Evolutionary conservation across 1,140 invertebrate species (phyloP), one percentile per base, ranked within the genome.

Genomic region (Mactra quadrangularis): DNA sequence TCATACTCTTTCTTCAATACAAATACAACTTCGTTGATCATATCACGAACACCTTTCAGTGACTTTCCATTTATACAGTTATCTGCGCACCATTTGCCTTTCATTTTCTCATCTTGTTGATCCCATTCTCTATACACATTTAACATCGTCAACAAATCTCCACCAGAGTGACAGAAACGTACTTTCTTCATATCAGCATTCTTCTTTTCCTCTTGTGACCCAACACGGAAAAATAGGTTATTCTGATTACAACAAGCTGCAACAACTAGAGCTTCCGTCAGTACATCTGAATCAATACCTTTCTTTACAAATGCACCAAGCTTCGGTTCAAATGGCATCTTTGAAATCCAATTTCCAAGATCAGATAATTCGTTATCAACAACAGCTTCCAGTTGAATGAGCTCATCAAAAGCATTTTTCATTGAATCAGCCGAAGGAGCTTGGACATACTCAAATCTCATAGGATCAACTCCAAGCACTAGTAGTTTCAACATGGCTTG

Each of bases 71-170:
- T 91, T 17, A 92, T 82, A n/a, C 84, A 82, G 66, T 92, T 89
- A 31, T 77, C 47, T 6, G 82, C 19, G 64, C 91, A 91, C 90
- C 90, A 91, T 52, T 57, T 83, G 1, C 77, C 85, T 77, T 89
- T 89, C 52, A 85, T 19, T 25, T 85, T 85, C 68, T 89, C 88
- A 29, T 74, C 64, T 22, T 85, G 64, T 19, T 68, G 57, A 57
- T 85, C 47, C 88, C 89, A 92, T 55, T 84, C 83, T 88, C 96
- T 95, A 90, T 95, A 99, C n/a, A 99, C 95, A 92, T 98, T 98
- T 0, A 99, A 92, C 41, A 98, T 93, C 17, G 97, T 98, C 4
- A 99, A 94, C 89, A 98, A 97, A 94, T 99, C 98, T 11, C 98
- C 98, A 87, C 97, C 95, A 25, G 95, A 93, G 0, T 97, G 96